Base-by-base conservation (phyloP, 2,113 vertebrate species). In the Chionis minor region DNA sequence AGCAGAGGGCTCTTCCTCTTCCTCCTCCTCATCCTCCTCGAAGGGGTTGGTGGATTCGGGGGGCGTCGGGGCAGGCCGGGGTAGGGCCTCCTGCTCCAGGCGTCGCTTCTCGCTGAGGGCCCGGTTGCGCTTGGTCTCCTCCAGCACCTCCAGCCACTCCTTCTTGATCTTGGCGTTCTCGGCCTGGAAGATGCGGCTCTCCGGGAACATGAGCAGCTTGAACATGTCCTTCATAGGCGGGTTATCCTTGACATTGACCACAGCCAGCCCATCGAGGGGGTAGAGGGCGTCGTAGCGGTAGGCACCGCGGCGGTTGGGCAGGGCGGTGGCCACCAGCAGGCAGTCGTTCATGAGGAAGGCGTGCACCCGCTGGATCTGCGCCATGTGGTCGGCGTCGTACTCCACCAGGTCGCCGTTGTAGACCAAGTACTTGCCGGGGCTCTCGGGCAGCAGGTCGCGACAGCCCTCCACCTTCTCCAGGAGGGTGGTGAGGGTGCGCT, bases 221-320 rank as follows among this genome's bases (percentile, higher is more conserved):
- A 99, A 99, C 99, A 99, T 99, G 98, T 99, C 99, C 95, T 99
- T 99, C 99, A 99, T 99, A 24, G 99, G 99, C 0, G 99, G 99
- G 96, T 99, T 99, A 98, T 99, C 99, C 96, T 99, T 99, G 22
- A 99, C 99, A 2, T 99, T 99, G 80, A 99, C 99, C 86, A 99
- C 99, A 0, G 99, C 99, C 40, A 99, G 98, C 82, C 99, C 99
- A 24, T 99, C 99, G 30, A 99, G 98, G 12, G 99, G 98, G 59
- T 99, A 99, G 52, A 99, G 97, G 1, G 99, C 99, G 7, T 99
- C 98, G 91, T 99, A 99, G 58, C 99, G 99, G 93, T 99, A 99
- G 5, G 98, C 97, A 0, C 99, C 99, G 0, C 99, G 98, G 33
- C 99, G 98, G 97, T 98, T 99, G 4, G 99, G 98, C 95, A 99